A percentile compares a stretch with the other conserved stretches of the same genome.
Conservation (phyloP, 2,888 invertebrate genomes). For the Yponomeuta evonymella region DNA sequence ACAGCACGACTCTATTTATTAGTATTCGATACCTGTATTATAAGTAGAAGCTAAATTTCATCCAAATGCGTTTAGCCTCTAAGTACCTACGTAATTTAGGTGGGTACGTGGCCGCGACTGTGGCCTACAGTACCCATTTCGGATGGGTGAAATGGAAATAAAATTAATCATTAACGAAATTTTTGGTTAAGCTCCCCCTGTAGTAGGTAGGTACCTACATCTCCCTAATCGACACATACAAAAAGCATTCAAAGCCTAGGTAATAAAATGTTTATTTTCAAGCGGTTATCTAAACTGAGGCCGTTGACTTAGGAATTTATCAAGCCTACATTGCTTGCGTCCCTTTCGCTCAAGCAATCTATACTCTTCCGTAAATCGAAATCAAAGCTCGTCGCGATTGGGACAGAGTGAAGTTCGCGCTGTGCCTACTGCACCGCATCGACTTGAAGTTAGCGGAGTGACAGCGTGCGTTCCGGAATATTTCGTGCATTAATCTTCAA, state of each 20-base stretch:
- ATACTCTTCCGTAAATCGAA: constrained; percentile 74
- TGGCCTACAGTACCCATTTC: no score
- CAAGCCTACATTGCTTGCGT: constrained; percentile 47
- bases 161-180: no score
- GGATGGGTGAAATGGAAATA: no score
- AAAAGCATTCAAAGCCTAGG: constrained; percentile 2
- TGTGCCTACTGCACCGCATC: constrained; percentile 22
- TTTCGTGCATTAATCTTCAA: neutral
- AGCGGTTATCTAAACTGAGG: constrained; percentile 62
- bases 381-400: constrained; percentile 73
- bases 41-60: no score
- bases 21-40: no score
- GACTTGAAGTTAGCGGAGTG: constrained; percentile 49
- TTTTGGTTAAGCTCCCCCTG: no score
- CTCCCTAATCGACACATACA: neutral
- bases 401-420: constrained; percentile 55
- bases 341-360: constrained; percentile 25
- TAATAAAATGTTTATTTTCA: constrained; percentile 35
- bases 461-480: constrained; percentile 43
- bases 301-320: constrained; percentile 66
- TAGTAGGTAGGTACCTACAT: neutral
- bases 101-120: no score
- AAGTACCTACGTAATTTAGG: no score
- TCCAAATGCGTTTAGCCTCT: no score
- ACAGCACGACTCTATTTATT: no score